Base-by-base conservation (phyloP, 2,113 vertebrate genomes). In the Anseranas semipalmata region DNA sequence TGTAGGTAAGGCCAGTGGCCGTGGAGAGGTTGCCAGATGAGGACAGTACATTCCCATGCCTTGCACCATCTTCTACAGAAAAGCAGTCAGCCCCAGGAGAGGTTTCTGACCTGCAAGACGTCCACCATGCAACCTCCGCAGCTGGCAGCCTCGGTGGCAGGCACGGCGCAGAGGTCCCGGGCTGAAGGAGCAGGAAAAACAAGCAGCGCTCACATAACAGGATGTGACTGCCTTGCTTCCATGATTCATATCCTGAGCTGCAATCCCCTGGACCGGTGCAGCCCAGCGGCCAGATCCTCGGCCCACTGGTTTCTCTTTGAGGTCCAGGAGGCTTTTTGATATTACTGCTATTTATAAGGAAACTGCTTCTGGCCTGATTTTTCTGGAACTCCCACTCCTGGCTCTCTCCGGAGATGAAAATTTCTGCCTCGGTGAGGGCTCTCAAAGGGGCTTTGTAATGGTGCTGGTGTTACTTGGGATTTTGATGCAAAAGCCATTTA, bases 171-270 rank as follows among this genome's bases (percentile, higher is more conserved):
- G 65, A 72, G 78, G 60, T 78, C 70, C 68, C 75, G 70, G 39
- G 43, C 73, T 89, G 65, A 85, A 89, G 46, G 73, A 94, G 66
- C 37, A 85, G 84, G 74, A 75, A 95, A 95, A 93, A 93, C 68
- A 95, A 96, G 82, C 81, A 93, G 27, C 1, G 2, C 3, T 19
- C 10, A 68, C 30, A 53, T 88, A 85, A 94, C 95, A 96, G 81
- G 89, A 91, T 96, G 66, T 94, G 89, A 85, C 84, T 2, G 1
- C 62, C 58, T 58, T 53, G 33, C 66, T 95, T 85, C 87, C 86
- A 53, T 97, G 94, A 96, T 89, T 95, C 94, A 95, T 89, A 53
- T n/a, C 71, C 89, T 86, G 25, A 90, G 65, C 76, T 90, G 76
- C 52, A 56, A 27, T 86, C 37, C 37, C 43, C 70, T 75, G 52